Evolutionary conservation across 2,797 vertebrate genomes (phyloP).

Genomic region (Salmo trutta): DNA sequence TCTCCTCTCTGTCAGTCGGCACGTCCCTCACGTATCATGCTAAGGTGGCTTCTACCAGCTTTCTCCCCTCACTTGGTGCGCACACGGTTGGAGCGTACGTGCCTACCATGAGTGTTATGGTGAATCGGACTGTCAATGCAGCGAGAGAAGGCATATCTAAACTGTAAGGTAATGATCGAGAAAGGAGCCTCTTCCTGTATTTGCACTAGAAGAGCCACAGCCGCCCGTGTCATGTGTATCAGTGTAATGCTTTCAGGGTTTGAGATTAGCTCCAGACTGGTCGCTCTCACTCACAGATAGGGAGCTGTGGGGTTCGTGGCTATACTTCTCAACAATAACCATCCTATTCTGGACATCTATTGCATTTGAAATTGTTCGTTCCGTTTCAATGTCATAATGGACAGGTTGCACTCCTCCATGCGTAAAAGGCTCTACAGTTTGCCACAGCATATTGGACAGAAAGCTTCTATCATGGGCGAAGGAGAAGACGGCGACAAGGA

Average conservation of each 20-base stretch:
- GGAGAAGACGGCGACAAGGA: conserved; percentile 87
- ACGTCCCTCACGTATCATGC: conserved; percentile 44
- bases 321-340: conserved; percentile 46
- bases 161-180: conserved; percentile 70
- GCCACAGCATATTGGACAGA: conserved; percentile 93
- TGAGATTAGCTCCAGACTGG: conserved; percentile 72
- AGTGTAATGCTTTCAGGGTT: conserved; percentile 63
- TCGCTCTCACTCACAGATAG: conserved; percentile 64
- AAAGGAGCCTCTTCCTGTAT: conserved; percentile 50
- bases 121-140: conserved; percentile 61
- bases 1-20: conserved; percentile 58
- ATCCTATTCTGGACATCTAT: conserved; percentile 57
- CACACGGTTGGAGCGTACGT: conserved; percentile 70
- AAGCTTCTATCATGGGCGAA: conserved; percentile 92
- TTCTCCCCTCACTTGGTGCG: conserved; percentile 60
- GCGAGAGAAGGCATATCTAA: conserved; percentile 68
- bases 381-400: conserved; percentile 85
- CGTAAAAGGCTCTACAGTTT: conserved; percentile 99
- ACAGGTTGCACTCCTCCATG: conserved; percentile 95
- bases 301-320: conserved; percentile 58
- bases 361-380: conserved; percentile 28
- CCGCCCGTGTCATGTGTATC: conserved; percentile 70
- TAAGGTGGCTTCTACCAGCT: conserved; percentile 68
- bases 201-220: conserved; percentile 54
- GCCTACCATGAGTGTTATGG: conserved; percentile 62